These are phyloP conservation scores for Nomada hirtipes DNA, from an alignment of 2,888 invertebrate species.

Conservation along the genomic window DNA sequence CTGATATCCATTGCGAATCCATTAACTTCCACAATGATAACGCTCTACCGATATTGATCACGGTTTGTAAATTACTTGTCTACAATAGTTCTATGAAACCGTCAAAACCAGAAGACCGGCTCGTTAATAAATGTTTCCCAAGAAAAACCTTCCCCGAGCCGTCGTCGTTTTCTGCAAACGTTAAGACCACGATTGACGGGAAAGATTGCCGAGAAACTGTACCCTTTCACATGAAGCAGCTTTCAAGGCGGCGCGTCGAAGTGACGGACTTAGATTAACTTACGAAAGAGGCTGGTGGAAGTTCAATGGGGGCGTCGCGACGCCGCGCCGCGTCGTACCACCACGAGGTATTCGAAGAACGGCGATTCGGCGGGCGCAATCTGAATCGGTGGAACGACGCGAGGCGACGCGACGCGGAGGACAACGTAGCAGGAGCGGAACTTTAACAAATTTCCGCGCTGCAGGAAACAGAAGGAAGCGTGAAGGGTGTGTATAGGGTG, in stretches of 20 bases:
- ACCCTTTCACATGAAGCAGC: constrained; percentile 26
- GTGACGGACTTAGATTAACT: constrained; percentile 70
- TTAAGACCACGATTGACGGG: background rate
- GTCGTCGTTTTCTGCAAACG: background rate
- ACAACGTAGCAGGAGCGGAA: constrained; percentile 60
- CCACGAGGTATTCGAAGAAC: constrained; percentile 75
- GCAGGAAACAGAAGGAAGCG: constrained; percentile 60
- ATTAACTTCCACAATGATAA: background rate
- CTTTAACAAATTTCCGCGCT: constrained; percentile 72
- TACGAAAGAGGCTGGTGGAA: constrained; percentile 55
- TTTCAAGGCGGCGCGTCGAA: constrained; percentile 31
- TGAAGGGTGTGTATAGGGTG: constrained; percentile 26
- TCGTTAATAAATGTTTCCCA: background rate
- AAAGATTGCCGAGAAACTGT: constrained; percentile 28
- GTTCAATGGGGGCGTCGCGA: constrained; percentile 66
- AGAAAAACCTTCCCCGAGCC: background rate
- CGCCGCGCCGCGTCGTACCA: constrained; percentile 29
- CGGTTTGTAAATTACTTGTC: background rate
- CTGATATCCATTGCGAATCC: background rate
- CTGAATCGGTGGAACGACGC: constrained; percentile 62
- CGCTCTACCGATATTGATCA: background rate
- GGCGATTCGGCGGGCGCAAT: constrained; percentile 71
- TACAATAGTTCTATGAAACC: background rate
- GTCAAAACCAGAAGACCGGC: background rate
- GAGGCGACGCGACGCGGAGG: constrained; percentile 4